Conservation (phyloP, 2,113 vertebrate species). For the Stigmatopora argus region DNA sequence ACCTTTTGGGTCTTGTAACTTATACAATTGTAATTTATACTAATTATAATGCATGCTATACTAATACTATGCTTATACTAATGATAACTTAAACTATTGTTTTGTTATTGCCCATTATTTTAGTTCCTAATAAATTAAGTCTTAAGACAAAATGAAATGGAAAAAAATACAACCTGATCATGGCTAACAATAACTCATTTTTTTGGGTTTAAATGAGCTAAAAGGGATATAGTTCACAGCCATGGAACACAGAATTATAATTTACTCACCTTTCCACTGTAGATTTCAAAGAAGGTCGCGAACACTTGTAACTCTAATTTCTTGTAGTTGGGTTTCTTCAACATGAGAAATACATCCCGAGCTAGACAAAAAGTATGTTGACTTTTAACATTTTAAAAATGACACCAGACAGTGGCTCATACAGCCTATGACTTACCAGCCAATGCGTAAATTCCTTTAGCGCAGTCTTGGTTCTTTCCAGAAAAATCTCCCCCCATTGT, state of each 20-base stretch:
- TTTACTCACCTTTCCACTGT: constrained; percentile 87
- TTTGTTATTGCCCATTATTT: too few species aligned
- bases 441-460: constrained; percentile 96
- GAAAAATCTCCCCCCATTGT: constrained; percentile 99
- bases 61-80: too few species aligned
- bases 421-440: constrained; percentile 74
- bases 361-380: constrained; percentile 62
- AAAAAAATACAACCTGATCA: neutral
- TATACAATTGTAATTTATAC: too few species aligned
- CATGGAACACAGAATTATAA: neutral
- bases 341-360: constrained; percentile 96
- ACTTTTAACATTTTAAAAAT: neutral
- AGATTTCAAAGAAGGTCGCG: constrained; percentile 98
- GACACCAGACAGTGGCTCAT: neutral
- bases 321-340: constrained; percentile 96
- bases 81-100: too few species aligned
- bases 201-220: too few species aligned
- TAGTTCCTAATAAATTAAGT: too few species aligned
- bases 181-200: too few species aligned
- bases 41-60: too few species aligned
- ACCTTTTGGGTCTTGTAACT: too few species aligned
- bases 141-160: neutral
- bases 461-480: constrained; percentile 97
- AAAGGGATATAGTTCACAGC: too few species aligned
- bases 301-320: constrained; percentile 96